Percentiles rank a stretch among this genome's conserved stretches.
phyloP scores from a whole-genome alignment of 2,113 vertebrate genomes.

The Suricata suricatta region DNA sequence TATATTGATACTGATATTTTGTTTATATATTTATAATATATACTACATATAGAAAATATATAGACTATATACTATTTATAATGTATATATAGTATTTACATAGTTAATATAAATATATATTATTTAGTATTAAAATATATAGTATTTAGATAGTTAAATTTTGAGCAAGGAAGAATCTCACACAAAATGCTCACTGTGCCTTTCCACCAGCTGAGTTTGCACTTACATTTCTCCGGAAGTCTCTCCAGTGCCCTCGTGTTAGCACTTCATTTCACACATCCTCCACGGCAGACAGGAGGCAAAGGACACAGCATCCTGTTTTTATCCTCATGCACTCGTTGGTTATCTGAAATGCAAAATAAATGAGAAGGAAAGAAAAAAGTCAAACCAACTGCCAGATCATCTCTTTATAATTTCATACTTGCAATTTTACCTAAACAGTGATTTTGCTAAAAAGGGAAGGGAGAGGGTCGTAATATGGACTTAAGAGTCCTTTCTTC shows the following conservation, averaged over 20 bases:
- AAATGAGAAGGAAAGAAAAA: neutral
- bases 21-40: neutral
- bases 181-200: neutral
- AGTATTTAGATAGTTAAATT: neutral
- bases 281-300: neutral
- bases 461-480: neutral
- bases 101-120: too few species aligned
- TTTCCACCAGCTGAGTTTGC: neutral
- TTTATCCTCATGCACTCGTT: neutral
- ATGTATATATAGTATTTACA: neutral
- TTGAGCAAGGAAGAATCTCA: neutral
- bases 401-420: neutral
- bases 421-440: neutral
- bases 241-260: neutral
- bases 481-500: neutral
- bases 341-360: constrained; percentile 4
- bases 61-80: neutral
- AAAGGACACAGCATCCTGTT: neutral
- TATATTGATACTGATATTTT: too few species aligned
- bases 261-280: neutral
- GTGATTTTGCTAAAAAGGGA: neutral
- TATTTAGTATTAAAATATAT: too few species aligned
- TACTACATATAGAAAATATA: neutral
- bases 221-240: neutral
- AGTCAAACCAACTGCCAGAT: neutral